Evolutionary conservation across 2,888 invertebrate genomes (phyloP).

Genomic region (Mylabris sibirica): DNA sequence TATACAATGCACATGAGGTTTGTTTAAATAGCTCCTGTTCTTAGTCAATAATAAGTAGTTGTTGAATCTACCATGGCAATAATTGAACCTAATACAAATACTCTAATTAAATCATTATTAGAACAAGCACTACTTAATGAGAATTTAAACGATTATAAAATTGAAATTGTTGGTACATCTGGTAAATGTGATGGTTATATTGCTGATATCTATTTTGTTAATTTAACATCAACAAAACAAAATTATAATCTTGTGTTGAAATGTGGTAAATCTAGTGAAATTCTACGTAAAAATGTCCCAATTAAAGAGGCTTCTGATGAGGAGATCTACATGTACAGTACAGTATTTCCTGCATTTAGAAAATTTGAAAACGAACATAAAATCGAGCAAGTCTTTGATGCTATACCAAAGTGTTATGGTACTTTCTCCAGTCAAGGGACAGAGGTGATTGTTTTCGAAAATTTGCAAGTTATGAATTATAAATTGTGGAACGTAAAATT

Average conservation of each 20-base stretch:
- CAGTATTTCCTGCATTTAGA: conserved; percentile 17
- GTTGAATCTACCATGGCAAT: neutral
- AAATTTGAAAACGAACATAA: conserved; percentile 18
- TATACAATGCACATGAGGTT: too few relatives aligned
- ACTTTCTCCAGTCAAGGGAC: neutral
- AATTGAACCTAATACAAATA: neutral
- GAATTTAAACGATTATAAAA: conserved; percentile 6
- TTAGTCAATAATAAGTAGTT: neutral
- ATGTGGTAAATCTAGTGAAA: conserved; percentile 20
- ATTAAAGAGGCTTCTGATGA: conserved; percentile 16
- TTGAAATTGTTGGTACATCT: conserved; percentile 15
- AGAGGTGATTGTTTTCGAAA: conserved; percentile 35
- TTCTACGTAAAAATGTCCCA: conserved; percentile 7
- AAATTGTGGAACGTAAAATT: conserved; percentile 36
- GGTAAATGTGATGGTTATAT: conserved; percentile 25
- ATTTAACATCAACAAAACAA: neutral
- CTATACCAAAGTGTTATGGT: conserved; percentile 24
- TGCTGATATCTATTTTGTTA: conserved; percentile 23
- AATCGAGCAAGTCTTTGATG: neutral
- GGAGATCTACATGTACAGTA: conserved; percentile 22
- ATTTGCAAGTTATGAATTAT: conserved; percentile 41
- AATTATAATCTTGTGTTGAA: conserved; percentile 21
- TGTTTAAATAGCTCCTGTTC: neutral
- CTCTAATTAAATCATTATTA: conserved; percentile 14
- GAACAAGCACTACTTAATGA: conserved; percentile 8